Evolutionary conservation across 2,113 vertebrate genomes (phyloP).

Genomic region (Tichodroma muraria): DNA sequence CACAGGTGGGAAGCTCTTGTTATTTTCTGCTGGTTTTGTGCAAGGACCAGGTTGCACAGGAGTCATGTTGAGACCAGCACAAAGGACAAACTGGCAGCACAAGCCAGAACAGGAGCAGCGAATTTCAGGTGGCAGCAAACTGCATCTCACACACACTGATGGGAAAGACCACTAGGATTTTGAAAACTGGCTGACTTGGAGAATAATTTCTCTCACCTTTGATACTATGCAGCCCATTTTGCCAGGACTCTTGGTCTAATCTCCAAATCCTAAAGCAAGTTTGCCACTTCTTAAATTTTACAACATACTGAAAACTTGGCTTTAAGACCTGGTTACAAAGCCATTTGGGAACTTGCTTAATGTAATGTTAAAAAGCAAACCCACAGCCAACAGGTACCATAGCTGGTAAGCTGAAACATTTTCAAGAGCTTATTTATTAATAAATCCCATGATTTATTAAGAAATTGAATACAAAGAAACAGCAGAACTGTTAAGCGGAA

Average conservation of each 20-base stretch:
- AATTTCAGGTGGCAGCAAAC: background rate
- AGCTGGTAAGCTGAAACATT: background rate
- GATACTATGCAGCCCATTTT: background rate
- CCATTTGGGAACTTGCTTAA: background rate
- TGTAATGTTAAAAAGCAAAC: background rate
- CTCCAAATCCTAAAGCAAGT: background rate
- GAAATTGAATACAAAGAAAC: background rate
- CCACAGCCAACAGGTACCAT: background rate
- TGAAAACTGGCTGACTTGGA: background rate
- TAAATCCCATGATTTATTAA: background rate
- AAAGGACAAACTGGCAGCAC: background rate
- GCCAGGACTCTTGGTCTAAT: background rate
- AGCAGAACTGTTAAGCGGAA: background rate
- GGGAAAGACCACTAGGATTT: background rate
- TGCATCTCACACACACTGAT: background rate
- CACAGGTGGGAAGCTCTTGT: background rate
- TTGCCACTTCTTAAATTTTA: background rate
- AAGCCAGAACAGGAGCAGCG: background rate
- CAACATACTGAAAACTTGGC: background rate
- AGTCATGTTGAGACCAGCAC: background rate
- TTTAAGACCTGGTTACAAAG: background rate
- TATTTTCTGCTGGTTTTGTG: background rate
- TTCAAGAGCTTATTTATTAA: background rate
- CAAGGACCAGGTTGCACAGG: background rate
- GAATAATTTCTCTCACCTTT: background rate